Evolutionary conservation across 2,113 vertebrate species (phyloP), one percentile per base, ranked within the genome.

Genomic region (Typhlomys cinereus): DNA sequence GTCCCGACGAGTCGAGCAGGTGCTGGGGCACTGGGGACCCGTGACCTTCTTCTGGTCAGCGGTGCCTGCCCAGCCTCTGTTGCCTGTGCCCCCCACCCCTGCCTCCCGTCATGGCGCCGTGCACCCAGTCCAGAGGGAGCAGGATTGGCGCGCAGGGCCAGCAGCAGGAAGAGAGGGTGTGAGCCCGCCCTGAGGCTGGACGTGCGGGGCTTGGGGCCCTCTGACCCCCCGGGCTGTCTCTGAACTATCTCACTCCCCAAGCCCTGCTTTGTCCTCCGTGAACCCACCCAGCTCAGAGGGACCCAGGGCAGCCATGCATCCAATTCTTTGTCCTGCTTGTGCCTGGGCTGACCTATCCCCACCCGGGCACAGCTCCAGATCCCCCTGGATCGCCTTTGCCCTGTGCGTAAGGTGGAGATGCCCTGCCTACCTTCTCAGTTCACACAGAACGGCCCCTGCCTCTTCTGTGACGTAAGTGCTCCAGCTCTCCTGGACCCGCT

Each of bases 351-450:
- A 10, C 48, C 7, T 31, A 17, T 13, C n/a, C 1, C 14, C 15
- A 8, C 4, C 5, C 29, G 0, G 23, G 52, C 13, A 17, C 0
- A 0, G 44, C 25, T 39, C 21, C 21, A 10, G 39, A 10, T 1
- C 29, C 7, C 25, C 7, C 88, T 23, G 17, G 39, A 66, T 34
- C 73, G 34, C 52, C 4, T 15, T 39, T 41, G 59, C 48, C 61
- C 46, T 2, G 0, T 39, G 20, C 31, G 15, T 34, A 41, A 76
- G 34, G 8, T 6, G 15, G 27, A 25, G 31, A 25, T 34, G 29
- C 9, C 17, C 7, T 76, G 20, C 14, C 23, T 9, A 7, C 54
- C 5, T 27, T 7, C 29, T 12, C 18, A 48, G 23, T 3, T 5
- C 15, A 0, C 44, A 31, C 17, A 2, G 34, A 34, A n/a, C 17